Conservation (phyloP, 2,888 invertebrate genomes). For the Copidosoma aretas region DNA sequence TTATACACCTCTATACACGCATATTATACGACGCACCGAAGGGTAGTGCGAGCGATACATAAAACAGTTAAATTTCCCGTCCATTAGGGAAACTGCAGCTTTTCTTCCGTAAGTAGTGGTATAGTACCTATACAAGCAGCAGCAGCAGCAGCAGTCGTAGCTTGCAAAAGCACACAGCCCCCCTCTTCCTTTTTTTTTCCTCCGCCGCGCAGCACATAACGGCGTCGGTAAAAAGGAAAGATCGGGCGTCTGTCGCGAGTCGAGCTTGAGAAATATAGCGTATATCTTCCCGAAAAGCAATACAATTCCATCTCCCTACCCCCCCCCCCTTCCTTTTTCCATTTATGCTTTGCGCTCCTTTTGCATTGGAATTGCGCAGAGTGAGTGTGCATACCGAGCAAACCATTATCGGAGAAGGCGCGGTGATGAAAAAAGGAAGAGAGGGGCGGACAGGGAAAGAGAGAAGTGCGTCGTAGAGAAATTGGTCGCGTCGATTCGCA, state of each 20-base stretch:
- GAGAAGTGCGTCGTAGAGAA: slow-evolving; percentile 38
- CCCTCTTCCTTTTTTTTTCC: not conserved
- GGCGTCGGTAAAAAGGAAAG: slow-evolving; percentile 6
- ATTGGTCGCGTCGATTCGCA: slow-evolving; percentile 51
- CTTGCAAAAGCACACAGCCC: not conserved
- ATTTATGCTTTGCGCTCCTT: too few species aligned
- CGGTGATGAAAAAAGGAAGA: slow-evolving; percentile 17
- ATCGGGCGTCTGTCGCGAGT: not conserved
- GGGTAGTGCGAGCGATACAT: slow-evolving; percentile 4
- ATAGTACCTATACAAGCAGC: not conserved
- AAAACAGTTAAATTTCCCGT: slow-evolving; percentile 36
- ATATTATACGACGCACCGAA: not conserved
- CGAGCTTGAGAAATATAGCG: not conserved
- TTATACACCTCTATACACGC: slow-evolving; percentile 5
- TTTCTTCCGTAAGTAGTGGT: slow-evolving; percentile 8
- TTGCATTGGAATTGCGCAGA: not conserved
- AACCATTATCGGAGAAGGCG: slow-evolving; percentile 3
- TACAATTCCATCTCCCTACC: not conserved
- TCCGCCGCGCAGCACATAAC: not conserved
- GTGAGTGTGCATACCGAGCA: not conserved
- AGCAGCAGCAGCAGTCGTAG: not conserved
- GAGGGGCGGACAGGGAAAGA: slow-evolving; percentile 11
- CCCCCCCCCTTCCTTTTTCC: too few species aligned
- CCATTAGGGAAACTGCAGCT: slow-evolving; percentile 35
- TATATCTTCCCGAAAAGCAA: not conserved